Conservation (phyloP, 2,797 vertebrate species). For the Halcyon smyrnensis region DNA sequence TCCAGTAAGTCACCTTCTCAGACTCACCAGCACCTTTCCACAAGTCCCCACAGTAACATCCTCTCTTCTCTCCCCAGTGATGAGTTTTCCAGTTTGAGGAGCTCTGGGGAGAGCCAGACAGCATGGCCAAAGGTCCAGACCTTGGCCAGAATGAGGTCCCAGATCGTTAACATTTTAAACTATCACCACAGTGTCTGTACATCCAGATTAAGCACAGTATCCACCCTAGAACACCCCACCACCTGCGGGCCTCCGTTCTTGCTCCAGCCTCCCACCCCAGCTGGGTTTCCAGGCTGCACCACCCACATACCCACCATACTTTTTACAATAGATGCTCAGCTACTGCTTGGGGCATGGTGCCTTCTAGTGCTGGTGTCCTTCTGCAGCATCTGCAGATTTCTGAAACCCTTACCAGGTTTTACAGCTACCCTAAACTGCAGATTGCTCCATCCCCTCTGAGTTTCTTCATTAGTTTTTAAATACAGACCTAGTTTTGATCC, state of each 20-base stretch:
- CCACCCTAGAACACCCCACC: not conserved
- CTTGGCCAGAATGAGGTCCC: not conserved
- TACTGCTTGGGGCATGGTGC: no score
- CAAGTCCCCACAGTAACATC: not conserved
- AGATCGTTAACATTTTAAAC: fast-evolving
- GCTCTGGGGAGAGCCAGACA: not conserved
- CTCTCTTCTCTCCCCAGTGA: not conserved
- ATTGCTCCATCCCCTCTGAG: not conserved
- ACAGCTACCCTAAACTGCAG: not conserved
- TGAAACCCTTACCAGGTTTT: fast-evolving
- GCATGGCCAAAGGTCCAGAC: not conserved
- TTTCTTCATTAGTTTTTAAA: not conserved
- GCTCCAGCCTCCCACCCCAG: not conserved
- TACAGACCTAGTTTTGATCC: not conserved
- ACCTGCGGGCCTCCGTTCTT: fast-evolving
- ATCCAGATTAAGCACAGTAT: not conserved
- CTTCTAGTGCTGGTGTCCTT: not conserved
- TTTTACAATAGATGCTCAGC: fast-evolving
- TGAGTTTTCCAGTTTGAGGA: constrained; percentile 5
- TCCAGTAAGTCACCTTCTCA: constrained; percentile 8
- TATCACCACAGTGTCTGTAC: fast-evolving
- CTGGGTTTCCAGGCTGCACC: not conserved
- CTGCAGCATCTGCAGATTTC: not conserved
- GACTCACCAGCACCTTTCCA: not conserved
- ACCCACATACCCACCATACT: fast-evolving